Percentiles rank a stretch among this genome's conserved stretches.
Conservation (phyloP, 1,140 invertebrate genomes). For the Dinoponera quadriceps region DNA sequence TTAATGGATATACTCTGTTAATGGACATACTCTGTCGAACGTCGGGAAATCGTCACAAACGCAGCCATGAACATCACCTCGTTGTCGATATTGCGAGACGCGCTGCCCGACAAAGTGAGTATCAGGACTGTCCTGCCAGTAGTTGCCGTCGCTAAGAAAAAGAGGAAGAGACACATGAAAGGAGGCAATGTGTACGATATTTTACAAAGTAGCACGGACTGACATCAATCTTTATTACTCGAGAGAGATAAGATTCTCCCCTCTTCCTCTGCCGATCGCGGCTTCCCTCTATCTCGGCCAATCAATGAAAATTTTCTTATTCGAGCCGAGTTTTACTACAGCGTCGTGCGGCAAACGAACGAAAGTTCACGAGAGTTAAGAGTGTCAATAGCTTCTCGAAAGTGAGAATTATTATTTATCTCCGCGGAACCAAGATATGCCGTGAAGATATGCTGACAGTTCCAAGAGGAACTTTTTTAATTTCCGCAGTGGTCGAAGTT, state of each 20-base stretch:
- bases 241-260: conserved; percentile 15
- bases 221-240: neutral
- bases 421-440: no score
- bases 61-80: conserved; percentile 47
- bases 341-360: neutral
- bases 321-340: neutral
- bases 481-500: no score
- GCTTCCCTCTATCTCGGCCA: neutral
- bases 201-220: neutral
- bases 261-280: neutral
- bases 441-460: no score
- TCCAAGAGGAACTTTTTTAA: no score
- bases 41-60: conserved; percentile 60
- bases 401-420: no score
- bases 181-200: neutral
- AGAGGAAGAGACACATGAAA: no score
- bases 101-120: conserved; percentile 37
- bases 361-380: neutral
- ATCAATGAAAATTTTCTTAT: neutral
- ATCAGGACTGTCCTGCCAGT: neutral
- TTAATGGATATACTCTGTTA: conserved; percentile 77
- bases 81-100: conserved; percentile 40
- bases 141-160: no score
- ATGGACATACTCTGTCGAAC: conserved; percentile 73
- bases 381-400: no score